Conservation (phyloP, 2,888 invertebrate species). For the Aspidiotus destructor region DNA sequence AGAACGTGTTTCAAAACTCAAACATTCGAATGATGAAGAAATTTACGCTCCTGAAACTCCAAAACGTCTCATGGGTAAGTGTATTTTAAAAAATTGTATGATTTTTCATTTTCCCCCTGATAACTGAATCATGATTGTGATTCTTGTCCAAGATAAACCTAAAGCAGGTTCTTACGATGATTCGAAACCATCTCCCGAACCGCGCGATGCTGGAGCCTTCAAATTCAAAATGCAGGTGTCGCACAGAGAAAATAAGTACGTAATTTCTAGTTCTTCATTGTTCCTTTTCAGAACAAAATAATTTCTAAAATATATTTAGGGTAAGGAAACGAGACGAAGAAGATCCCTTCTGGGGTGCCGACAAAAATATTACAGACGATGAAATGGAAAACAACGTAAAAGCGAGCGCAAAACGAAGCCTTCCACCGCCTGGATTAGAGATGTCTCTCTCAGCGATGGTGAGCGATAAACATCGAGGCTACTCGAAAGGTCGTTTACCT, state of each 20-base stretch:
- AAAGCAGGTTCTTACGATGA: not conserved
- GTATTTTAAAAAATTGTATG: not conserved
- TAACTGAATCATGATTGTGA: not conserved
- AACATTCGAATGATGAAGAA: not conserved
- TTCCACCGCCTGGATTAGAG: not conserved
- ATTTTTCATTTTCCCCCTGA: not conserved
- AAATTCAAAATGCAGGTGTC: conserved; percentile 25
- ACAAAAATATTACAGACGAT: not conserved
- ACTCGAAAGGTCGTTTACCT: conserved; percentile 23
- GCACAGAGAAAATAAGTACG: conserved; percentile 5
- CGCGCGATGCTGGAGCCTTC: not conserved
- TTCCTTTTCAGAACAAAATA: no score
- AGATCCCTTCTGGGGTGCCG: conserved; percentile 21
- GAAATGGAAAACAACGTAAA: not conserved
- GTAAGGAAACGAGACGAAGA: conserved; percentile 12
- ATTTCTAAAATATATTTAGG: not conserved
- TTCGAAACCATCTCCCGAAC: not conserved
- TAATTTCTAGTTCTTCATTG: not conserved
- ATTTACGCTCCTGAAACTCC: not conserved
- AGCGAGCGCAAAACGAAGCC: not conserved
- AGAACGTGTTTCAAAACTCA: not conserved
- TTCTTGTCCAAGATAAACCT: not conserved
- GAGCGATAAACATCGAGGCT: conserved; percentile 36
- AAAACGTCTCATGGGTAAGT: conserved; percentile 9
- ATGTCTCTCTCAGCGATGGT: conserved; percentile 9